Evolutionary conservation across 2,797 vertebrate species (phyloP).

Genomic region (Thalassophryne amazonica): DNA sequence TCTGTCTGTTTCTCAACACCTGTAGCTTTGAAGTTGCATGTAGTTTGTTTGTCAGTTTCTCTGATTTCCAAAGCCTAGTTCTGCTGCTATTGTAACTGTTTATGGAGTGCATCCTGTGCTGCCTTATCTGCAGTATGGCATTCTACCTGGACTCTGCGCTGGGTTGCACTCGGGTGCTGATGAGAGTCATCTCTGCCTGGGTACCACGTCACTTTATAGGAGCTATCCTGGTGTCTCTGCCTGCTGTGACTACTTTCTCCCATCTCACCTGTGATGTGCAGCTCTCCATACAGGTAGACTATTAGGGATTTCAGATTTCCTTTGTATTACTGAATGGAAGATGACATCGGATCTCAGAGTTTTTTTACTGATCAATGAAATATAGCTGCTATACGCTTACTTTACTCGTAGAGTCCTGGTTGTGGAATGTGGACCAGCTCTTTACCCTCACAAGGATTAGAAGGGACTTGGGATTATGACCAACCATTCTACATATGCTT

Average conservation of each 20-base stretch:
- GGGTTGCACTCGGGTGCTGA: slow-evolving; percentile 83
- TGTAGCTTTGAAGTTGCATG: too few species aligned
- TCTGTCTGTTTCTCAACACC: too few species aligned
- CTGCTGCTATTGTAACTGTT: too few species aligned
- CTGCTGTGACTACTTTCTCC: slow-evolving; percentile 87
- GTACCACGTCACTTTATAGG: slow-evolving; percentile 89
- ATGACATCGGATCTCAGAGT: too few species aligned
- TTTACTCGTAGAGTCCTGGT: neutral
- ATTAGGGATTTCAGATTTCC: neutral
- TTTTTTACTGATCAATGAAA: neutral
- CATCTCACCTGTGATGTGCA: slow-evolving; percentile 88
- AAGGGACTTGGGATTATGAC: too few species aligned
- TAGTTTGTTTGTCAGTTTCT: too few species aligned
- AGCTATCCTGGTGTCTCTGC: slow-evolving; percentile 89
- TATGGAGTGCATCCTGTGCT: neutral
- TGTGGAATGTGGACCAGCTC: too few species aligned
- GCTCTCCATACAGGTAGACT: slow-evolving; percentile 85
- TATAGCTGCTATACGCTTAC: neutral
- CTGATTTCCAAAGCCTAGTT: too few species aligned
- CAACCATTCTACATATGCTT: too few species aligned
- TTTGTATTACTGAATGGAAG: neutral
- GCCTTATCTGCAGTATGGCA: slow-evolving; percentile 84
- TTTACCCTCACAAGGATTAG: too few species aligned
- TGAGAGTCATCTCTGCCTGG: slow-evolving; percentile 88
- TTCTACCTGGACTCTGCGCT: slow-evolving; percentile 89